Percentiles rank a stretch among this genome's conserved stretches.
Conservation (phyloP, 92 coral and sea anemone genomes). For the Porites evermanni region DNA sequence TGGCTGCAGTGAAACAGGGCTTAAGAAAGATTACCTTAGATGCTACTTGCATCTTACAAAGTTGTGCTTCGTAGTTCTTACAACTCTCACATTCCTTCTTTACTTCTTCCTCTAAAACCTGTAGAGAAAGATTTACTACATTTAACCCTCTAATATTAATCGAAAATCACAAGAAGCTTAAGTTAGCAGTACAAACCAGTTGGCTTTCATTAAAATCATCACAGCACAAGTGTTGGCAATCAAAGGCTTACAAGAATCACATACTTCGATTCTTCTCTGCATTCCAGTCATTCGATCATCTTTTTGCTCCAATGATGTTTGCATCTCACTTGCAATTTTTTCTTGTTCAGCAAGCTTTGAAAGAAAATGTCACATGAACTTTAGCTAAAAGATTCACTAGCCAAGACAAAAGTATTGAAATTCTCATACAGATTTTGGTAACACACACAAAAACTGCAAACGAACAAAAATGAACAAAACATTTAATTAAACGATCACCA, state of each 20-base stretch:
- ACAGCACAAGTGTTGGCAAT: too few species aligned
- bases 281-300: slow-evolving; percentile 76
- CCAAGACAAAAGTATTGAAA: too few species aligned
- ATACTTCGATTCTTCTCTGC: slow-evolving; percentile 84
- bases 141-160: neutral
- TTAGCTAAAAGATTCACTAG: neutral
- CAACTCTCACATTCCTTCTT: slow-evolving; percentile 93
- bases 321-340: slow-evolving; percentile 60
- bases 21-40: slow-evolving; percentile 57
- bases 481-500: neutral
- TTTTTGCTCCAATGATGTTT: slow-evolving; percentile 72
- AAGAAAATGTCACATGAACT: neutral
- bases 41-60: slow-evolving; percentile 78
- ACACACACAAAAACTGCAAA: neutral
- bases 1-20: neutral
- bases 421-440: neutral
- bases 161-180: neutral
- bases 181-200: neutral
- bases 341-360: slow-evolving; percentile 73
- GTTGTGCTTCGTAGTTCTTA: slow-evolving; percentile 86
- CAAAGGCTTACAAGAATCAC: neutral
- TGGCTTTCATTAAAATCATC: too few species aligned
- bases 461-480: neutral
- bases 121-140: neutral
- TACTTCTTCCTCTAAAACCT: slow-evolving; percentile 91